These are phyloP conservation scores for Oreortyx pictus DNA, from an alignment of 2,797 vertebrate genomes.

Conservation along the genomic window DNA sequence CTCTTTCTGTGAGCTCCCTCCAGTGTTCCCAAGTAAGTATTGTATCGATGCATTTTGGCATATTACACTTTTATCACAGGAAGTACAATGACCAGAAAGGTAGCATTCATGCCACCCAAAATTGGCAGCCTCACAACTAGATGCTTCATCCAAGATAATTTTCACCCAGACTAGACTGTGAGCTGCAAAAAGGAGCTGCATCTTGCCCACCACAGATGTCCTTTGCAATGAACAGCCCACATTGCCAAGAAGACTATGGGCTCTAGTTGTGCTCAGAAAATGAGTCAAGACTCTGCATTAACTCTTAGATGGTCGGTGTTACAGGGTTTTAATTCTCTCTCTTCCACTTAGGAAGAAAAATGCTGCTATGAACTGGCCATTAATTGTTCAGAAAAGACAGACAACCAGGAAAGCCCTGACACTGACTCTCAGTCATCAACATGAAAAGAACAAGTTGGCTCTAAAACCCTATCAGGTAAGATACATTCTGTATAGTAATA, in stretches of 20 bases:
- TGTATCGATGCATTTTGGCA: conserved; percentile 19
- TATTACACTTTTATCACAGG: conserved; percentile 9
- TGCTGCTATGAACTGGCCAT: background rate
- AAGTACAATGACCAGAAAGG: background rate
- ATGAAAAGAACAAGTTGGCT: background rate
- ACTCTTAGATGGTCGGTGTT: background rate
- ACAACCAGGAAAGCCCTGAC: background rate
- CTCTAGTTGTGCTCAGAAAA: background rate
- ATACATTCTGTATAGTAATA: conserved; percentile 50
- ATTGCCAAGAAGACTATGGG: background rate
- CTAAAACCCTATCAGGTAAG: conserved; percentile 3
- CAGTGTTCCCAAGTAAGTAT: conserved; percentile 64
- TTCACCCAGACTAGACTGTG: background rate
- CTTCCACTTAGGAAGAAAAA: background rate
- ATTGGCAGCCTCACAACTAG: background rate
- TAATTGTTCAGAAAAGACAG: background rate
- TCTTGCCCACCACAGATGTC: background rate
- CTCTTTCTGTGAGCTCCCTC: conserved; percentile 76
- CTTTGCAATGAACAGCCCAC: background rate
- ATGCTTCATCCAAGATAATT: background rate
- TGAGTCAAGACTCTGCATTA: background rate
- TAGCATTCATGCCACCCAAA: background rate
- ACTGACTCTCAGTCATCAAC: background rate
- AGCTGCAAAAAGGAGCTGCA: background rate
- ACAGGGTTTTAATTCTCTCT: background rate